Conservation (phyloP, 2,113 vertebrate species). For the Antechinus stuartii region DNA sequence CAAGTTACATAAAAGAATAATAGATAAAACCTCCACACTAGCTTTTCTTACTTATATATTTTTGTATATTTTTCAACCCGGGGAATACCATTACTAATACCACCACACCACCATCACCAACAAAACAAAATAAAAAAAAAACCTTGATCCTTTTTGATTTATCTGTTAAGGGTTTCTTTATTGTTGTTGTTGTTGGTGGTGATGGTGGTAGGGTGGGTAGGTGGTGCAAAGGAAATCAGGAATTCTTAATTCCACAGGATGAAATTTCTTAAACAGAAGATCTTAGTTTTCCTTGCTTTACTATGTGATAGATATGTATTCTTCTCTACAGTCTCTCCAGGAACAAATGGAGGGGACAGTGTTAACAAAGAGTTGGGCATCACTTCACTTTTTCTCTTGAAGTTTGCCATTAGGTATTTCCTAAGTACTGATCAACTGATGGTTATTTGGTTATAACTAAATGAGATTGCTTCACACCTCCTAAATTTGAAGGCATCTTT, state of each 20-base stretch:
- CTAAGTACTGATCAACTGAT: neutral
- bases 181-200: neutral
- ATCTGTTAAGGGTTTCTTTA: slow-evolving; percentile 9
- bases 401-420: neutral
- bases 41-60: neutral
- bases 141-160: neutral
- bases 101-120: neutral
- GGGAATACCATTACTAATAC: neutral
- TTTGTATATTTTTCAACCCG: neutral
- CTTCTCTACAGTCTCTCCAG: neutral
- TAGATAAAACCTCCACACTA: neutral
- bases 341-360: neutral
- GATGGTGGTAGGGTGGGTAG: too few species aligned
- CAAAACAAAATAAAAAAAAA: neutral
- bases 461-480: neutral
- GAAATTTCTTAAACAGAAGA: neutral
- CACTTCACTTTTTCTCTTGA: neutral
- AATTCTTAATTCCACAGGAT: neutral
- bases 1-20: slow-evolving; percentile 3
- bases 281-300: neutral
- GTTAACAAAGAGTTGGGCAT: neutral
- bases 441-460: neutral
- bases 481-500: neutral
- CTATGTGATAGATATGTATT: neutral
- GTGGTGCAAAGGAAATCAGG: neutral